A percentile compares a stretch with the other conserved stretches of the same genome.
Conservation (phyloP, 1,140 invertebrate species). For the Globodera rostochiensis region DNA sequence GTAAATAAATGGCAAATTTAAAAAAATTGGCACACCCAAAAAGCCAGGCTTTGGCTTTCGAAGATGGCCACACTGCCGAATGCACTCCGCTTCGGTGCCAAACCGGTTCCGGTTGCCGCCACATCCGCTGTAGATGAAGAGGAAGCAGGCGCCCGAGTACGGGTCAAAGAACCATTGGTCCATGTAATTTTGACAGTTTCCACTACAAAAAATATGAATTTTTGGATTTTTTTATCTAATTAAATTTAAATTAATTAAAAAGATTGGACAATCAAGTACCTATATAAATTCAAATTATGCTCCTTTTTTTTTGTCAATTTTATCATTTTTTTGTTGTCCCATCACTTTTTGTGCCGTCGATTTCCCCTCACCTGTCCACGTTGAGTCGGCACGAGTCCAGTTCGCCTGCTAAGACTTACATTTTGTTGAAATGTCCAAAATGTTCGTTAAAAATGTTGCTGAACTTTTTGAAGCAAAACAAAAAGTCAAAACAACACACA, state of each 20-base stretch:
- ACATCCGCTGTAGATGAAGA: conserved; percentile 76
- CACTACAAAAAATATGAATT: not conserved
- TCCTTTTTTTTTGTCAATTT: too few relatives aligned
- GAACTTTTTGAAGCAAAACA: too few relatives aligned
- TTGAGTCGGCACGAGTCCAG: conserved; percentile 27
- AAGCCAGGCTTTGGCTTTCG: conserved; percentile 31
- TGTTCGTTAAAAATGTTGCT: too few relatives aligned
- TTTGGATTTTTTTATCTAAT: too few relatives aligned
- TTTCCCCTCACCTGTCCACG: conserved; percentile 22
- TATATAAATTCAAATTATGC: too few relatives aligned
- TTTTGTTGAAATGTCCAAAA: too few relatives aligned
- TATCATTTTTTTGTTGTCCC: too few relatives aligned
- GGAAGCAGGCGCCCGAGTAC: conserved; percentile 47
- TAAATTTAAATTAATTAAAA: too few relatives aligned
- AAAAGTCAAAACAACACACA: too few relatives aligned
- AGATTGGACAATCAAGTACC: too few relatives aligned
- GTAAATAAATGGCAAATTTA: not conserved
- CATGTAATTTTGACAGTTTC: conserved; percentile 35
- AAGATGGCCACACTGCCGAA: conserved; percentile 73
- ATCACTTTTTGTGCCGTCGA: too few relatives aligned
- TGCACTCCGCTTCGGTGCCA: conserved; percentile 77
- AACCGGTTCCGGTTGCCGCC: conserved; percentile 85
- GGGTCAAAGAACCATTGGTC: conserved; percentile 57
- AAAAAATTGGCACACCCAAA: conserved; percentile 15
- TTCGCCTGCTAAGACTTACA: too few relatives aligned